These are phyloP conservation scores for Exocentrus adspersus DNA, from an alignment of 2,888 invertebrate genomes.

Conservation along the genomic window DNA sequence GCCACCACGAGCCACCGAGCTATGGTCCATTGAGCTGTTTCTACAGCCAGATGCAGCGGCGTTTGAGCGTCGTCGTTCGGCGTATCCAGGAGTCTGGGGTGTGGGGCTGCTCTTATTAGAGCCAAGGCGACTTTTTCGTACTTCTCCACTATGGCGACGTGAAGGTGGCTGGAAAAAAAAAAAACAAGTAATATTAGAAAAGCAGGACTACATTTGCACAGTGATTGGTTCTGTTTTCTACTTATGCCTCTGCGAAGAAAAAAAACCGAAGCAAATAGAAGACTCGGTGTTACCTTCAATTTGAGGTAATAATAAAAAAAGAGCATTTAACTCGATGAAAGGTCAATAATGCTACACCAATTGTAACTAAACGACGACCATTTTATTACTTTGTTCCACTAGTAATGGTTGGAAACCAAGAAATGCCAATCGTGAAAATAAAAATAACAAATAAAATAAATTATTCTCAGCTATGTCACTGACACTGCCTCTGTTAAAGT, in stretches of 20 bases:
- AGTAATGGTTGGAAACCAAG: no score
- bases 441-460: neutral
- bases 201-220: neutral
- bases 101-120: conserved; percentile 81
- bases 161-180: conserved; percentile 76
- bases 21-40: conserved; percentile 78
- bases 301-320: neutral
- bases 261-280: no score
- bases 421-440: no score
- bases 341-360: no score
- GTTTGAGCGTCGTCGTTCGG: conserved; percentile 84
- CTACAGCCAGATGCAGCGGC: conserved; percentile 87
- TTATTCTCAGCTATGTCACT: conserved; percentile 8
- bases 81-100: conserved; percentile 80
- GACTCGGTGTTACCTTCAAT: neutral
- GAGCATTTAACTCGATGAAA: no score
- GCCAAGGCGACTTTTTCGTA: conserved; percentile 77
- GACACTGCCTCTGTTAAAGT: neutral
- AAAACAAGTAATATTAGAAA: conserved; percentile 4
- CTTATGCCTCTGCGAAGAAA: neutral
- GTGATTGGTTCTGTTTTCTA: neutral
- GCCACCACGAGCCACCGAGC: conserved; percentile 81
- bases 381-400: no score
- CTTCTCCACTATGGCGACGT: conserved; percentile 84
- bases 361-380: no score